phyloP scores from a whole-genome alignment of 2,888 invertebrate species.

The Electrophaes corylata region DNA sequence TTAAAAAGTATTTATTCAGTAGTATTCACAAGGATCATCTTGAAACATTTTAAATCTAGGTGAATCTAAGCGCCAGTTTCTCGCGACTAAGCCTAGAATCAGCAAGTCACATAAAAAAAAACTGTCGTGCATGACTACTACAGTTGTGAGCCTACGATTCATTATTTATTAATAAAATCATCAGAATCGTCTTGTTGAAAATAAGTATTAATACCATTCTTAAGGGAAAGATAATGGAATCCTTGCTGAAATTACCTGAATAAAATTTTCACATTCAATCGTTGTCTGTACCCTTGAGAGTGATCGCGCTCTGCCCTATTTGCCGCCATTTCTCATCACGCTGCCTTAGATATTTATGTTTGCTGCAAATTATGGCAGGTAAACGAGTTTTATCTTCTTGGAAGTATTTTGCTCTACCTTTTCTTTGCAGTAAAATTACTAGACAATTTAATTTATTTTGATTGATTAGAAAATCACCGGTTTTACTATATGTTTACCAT shows the following conservation, averaged over 20 bases:
- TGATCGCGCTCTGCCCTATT: slow-evolving; percentile 60
- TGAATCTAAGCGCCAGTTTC: too few species aligned
- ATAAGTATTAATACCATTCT: slow-evolving; percentile 62
- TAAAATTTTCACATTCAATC: slow-evolving; percentile 83
- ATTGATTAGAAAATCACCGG: too few species aligned
- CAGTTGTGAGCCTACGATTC: not conserved
- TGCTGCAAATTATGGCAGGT: slow-evolving; percentile 33
- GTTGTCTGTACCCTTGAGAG: slow-evolving; percentile 73
- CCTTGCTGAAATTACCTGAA: slow-evolving; percentile 77
- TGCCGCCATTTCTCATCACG: slow-evolving; percentile 56
- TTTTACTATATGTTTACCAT: too few species aligned
- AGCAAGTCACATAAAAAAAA: too few species aligned
- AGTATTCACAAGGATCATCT: too few species aligned
- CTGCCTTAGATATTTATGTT: slow-evolving; percentile 62
- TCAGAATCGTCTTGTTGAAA: not conserved
- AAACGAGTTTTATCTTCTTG: slow-evolving; percentile 34
- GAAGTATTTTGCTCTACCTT: slow-evolving; percentile 27
- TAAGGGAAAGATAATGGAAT: slow-evolving; percentile 74
- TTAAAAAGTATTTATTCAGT: too few species aligned
- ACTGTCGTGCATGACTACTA: too few species aligned
- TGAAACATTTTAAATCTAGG: too few species aligned
- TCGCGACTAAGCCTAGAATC: too few species aligned
- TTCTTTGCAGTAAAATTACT: slow-evolving; percentile 22
- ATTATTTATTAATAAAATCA: not conserved
- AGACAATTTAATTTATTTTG: not conserved